Conservation (phyloP, 2,113 vertebrate species). For the Zosterops hypoxanthus region DNA sequence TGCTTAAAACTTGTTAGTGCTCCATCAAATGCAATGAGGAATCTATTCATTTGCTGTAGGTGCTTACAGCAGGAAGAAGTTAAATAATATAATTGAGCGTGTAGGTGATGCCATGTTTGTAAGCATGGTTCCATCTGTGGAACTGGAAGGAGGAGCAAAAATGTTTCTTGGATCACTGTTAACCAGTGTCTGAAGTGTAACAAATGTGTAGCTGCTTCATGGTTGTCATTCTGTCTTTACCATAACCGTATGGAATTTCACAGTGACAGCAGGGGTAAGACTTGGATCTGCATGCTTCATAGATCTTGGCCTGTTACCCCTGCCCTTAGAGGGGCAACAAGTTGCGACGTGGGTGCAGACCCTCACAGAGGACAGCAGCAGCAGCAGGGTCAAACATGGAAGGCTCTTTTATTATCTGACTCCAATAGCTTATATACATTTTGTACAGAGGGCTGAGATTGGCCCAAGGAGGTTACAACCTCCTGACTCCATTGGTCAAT, state of each 20-base stretch:
- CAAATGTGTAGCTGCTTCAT: background rate
- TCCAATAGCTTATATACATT: too few species aligned
- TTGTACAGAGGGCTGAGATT: too few species aligned
- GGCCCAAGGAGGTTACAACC: too few species aligned
- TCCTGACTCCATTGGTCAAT: too few species aligned
- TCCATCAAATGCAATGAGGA: background rate
- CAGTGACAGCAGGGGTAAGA: background rate
- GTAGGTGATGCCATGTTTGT: background rate
- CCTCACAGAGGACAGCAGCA: too few species aligned
- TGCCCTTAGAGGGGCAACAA: too few species aligned
- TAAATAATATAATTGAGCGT: background rate
- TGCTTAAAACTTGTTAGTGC: background rate
- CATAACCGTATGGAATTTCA: background rate
- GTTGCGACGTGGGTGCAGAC: too few species aligned
- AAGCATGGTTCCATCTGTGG: background rate
- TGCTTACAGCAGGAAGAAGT: background rate
- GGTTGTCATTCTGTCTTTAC: background rate
- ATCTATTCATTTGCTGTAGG: background rate
- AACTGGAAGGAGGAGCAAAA: background rate
- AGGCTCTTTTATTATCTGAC: too few species aligned
- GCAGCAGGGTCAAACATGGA: too few species aligned
- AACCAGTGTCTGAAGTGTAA: background rate
- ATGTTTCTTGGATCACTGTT: background rate
- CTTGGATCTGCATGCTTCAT: background rate
- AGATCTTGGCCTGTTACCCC: background rate